Percentiles rank a stretch among this genome's conserved stretches.
phyloP scores from a whole-genome alignment of 2,888 invertebrate species.

The Phaedon cochleariae region DNA sequence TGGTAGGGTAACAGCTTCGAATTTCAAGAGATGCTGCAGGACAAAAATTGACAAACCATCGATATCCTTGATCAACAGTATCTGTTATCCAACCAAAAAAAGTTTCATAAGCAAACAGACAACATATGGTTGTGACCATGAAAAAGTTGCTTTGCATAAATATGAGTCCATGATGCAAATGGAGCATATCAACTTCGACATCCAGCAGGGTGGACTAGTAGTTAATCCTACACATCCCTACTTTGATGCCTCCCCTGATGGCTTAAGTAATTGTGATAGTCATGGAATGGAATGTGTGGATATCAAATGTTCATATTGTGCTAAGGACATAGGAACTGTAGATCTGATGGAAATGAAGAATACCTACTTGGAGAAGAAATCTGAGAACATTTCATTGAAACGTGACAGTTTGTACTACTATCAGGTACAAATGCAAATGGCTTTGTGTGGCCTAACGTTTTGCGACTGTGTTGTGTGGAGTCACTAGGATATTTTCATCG shows the following conservation, averaged over 20 bases:
- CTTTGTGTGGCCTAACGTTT: background rate
- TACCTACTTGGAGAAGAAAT: background rate
- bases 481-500: conserved; percentile 12
- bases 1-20: conserved; percentile 4
- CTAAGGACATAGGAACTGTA: conserved; percentile 14
- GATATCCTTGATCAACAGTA: background rate
- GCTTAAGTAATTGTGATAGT: conserved; percentile 22
- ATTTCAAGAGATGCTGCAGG: conserved; percentile 5
- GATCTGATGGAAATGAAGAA: conserved; percentile 17
- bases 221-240: conserved; percentile 22
- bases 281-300: too few species aligned
- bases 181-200: conserved; percentile 20
- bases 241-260: conserved; percentile 34
- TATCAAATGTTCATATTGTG: conserved; percentile 34
- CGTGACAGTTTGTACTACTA: conserved; percentile 25
- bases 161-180: too few species aligned
- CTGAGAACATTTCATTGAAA: conserved; percentile 15
- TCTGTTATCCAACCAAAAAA: conserved; percentile 3
- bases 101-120: conserved; percentile 1
- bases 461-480: conserved; percentile 30
- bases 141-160: too few species aligned
- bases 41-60: conserved; percentile 1
- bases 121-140: conserved; percentile 1
- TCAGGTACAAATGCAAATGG: conserved; percentile 29
- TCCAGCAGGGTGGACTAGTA: conserved; percentile 15